Evolutionary conservation across 2,888 invertebrate genomes (phyloP), one percentile per base, ranked within the genome.

Genomic region (Agrochola lota): DNA sequence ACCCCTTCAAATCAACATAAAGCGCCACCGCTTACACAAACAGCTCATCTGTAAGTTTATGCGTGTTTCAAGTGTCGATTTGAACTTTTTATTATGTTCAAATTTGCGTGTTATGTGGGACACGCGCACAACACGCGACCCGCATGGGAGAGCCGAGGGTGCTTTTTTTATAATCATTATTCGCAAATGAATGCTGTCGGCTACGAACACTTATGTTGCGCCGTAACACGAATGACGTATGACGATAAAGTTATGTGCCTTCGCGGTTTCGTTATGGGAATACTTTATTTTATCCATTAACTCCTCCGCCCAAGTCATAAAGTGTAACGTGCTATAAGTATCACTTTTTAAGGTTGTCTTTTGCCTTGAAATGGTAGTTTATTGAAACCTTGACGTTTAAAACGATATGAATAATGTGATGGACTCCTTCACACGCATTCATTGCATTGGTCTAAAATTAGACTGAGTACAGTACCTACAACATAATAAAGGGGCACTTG

Each of bases 101-200:
- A 95, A 95, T 95, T 95, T 92, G 94, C 94, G 93, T 94, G 91
- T 90, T 91, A 96, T 96, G 94, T 91, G 95, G 95, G 95, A 94
- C 96, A 96, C 96, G 96, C 94, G 96, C 91, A 59, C 59, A 77
- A 88, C 96, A 96, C 96, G 94, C 95, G 96, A 95, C 96, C 96
- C 96, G 96, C 96, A 96, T 96, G 89, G 78, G 90, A 90, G 85
- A 88, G 76, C 64, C 75, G 87, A 78, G 91, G 92, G 93, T 89
- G 88, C 76, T 90, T 91, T 93, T 91, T 90, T 90, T 91, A 87
- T 86, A 88, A 90, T 88, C 89, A 90, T 89, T 89, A 92, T 94
- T 94, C 88, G 94, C 94, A 91, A 94, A 92, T 91, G 90, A 91
- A 90, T 89, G 76, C 84, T 80, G 81, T 66, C 75, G 74, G 87